A percentile compares a stretch with the other conserved stretches of the same genome.
phyloP scores from a whole-genome alignment of 2,888 invertebrate genomes.

The Zootermopsis nevadensis region DNA sequence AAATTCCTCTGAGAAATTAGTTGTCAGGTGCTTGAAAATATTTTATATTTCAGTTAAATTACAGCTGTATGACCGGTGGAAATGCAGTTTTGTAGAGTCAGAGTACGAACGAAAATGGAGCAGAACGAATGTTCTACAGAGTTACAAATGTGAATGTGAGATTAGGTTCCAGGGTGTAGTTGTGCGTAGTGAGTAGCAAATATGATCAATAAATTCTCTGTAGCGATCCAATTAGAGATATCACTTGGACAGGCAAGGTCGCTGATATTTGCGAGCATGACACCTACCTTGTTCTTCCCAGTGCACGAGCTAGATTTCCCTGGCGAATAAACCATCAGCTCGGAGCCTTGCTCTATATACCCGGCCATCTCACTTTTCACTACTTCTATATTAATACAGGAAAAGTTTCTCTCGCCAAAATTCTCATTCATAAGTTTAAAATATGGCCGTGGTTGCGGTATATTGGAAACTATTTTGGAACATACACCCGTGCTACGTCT shows the following conservation, averaged over 20 bases:
- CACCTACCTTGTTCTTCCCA: constrained; percentile 12
- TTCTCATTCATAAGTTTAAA: constrained; percentile 41
- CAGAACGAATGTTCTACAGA: constrained; percentile 4
- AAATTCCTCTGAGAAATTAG: not conserved
- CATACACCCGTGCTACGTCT: not conserved
- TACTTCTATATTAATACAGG: constrained; percentile 29
- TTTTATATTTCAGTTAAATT: not conserved
- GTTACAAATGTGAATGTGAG: not conserved
- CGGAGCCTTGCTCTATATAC: not conserved
- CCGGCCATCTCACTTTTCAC: not conserved
- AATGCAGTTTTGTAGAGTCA: too few relatives aligned
- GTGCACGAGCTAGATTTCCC: constrained; percentile 34
- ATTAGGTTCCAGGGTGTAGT: too few relatives aligned
- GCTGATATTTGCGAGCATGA: not conserved
- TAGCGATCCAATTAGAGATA: constrained; percentile 35
- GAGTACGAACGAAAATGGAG: too few relatives aligned
- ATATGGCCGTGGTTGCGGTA: constrained; percentile 16
- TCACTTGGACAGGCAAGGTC: not conserved
- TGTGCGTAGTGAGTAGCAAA: not conserved
- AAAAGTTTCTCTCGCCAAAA: constrained; percentile 13
- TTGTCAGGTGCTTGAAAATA: constrained; percentile 21
- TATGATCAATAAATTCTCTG: constrained; percentile 30
- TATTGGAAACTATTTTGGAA: not conserved
- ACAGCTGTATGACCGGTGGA: not conserved
- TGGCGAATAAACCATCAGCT: constrained; percentile 13